phyloP scores from a whole-genome alignment of 1,140 invertebrate species.

The Cherax destructor region DNA sequence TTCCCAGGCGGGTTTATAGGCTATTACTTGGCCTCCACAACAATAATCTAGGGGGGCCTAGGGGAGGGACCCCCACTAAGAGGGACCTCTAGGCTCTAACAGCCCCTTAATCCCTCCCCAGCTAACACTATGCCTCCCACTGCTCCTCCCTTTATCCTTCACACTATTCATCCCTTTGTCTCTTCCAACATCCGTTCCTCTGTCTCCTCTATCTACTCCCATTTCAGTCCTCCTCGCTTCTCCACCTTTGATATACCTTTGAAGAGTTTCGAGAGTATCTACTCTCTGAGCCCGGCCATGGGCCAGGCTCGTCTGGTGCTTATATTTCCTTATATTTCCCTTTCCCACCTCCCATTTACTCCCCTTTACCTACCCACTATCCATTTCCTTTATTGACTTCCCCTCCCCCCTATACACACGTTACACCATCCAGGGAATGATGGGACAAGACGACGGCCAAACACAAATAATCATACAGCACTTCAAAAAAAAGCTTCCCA shows the following conservation, averaged over 20 bases:
- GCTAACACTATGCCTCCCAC: neutral
- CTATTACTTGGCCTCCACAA: neutral
- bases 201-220: too few species aligned
- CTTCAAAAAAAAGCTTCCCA: neutral
- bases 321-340: too few species aligned
- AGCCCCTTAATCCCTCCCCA: neutral
- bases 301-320: too few species aligned
- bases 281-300: too few species aligned
- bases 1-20: neutral
- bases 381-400: neutral
- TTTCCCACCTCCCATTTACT: too few species aligned
- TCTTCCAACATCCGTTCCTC: too few species aligned
- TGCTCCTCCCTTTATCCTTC: too few species aligned
- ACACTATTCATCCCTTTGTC: neutral
- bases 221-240: too few species aligned
- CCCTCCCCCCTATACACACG: neutral
- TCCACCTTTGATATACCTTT: too few species aligned
- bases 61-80: too few species aligned
- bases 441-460: neutral
- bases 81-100: neutral
- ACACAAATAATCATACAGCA: neutral
- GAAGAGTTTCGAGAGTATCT: too few species aligned
- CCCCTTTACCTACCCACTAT: too few species aligned
- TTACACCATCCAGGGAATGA: neutral
- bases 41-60: neutral